Evolutionary conservation across 2,113 vertebrate genomes (phyloP).

Genomic region (Recurvirostra avosetta): DNA sequence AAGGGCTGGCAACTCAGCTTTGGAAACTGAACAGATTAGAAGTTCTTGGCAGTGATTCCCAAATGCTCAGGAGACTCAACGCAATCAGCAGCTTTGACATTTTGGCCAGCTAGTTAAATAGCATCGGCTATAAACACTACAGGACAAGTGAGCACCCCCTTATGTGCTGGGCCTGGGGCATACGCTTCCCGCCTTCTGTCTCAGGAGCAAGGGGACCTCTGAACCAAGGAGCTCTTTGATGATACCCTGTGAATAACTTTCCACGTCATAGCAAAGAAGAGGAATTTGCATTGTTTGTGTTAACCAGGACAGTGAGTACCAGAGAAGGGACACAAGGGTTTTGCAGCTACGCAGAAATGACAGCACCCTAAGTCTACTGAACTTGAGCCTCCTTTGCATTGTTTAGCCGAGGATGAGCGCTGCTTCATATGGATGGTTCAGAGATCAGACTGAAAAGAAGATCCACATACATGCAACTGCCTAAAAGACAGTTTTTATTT

Average conservation of each 20-base stretch:
- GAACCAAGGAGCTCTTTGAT: background rate
- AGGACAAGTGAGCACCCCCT: background rate
- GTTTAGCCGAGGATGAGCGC: background rate
- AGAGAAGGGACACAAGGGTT: background rate
- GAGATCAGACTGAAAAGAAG: background rate
- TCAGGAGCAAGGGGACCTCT: background rate
- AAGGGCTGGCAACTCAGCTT: background rate
- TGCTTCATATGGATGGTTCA: background rate
- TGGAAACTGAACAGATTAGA: background rate
- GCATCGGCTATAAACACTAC: background rate
- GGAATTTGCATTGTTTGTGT: background rate
- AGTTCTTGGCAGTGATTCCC: constrained; percentile 28
- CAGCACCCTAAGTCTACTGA: background rate
- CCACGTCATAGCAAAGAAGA: background rate
- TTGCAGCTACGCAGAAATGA: background rate
- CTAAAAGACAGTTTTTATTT: background rate
- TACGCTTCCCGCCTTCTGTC: background rate
- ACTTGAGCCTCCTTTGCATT: background rate
- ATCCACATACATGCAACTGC: background rate
- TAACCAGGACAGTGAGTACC: background rate
- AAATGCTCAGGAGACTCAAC: background rate
- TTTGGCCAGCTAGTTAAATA: background rate
- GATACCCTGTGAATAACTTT: background rate
- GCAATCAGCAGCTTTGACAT: background rate
- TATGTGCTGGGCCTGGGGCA: background rate